Percentiles rank a stretch among this genome's conserved stretches.
phyloP scores from a whole-genome alignment of 2,797 vertebrate genomes.

The Scomberomorus guttatus region DNA sequence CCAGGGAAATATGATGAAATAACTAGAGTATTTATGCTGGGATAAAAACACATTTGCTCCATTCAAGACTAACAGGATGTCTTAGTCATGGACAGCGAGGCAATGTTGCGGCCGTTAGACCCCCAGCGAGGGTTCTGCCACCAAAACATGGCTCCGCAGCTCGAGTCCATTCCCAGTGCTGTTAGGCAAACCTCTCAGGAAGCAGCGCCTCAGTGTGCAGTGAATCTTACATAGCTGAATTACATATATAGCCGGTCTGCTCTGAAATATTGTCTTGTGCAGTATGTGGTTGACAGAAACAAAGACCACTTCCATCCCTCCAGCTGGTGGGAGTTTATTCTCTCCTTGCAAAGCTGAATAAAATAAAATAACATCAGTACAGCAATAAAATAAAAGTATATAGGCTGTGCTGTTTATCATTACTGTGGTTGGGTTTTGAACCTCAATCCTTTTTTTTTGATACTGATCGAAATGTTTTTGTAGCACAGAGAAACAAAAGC shows the following conservation, averaged over 20 bases:
- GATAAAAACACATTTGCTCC: constrained; percentile 73
- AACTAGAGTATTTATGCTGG: constrained; percentile 79
- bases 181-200: constrained; percentile 30
- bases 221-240: constrained; percentile 12
- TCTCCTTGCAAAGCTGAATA: not conserved
- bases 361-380: constrained; percentile 7
- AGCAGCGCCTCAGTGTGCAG: not conserved
- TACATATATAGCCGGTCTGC: constrained; percentile 4
- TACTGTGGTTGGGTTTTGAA: not conserved
- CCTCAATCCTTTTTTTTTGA: not conserved
- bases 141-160: constrained; percentile 53
- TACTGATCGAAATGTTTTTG: not conserved
- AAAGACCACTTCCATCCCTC: too few species aligned
- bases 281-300: not conserved
- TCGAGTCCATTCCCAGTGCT: constrained; percentile 5
- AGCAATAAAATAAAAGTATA: not conserved
- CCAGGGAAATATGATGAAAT: constrained; percentile 77
- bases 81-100: constrained; percentile 73
- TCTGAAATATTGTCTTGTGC: not conserved
- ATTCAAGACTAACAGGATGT: constrained; percentile 78
- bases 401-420: too few species aligned
- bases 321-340: not conserved
- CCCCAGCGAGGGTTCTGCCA: constrained; percentile 51
- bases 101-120: constrained; percentile 72
- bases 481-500: not conserved